Evolutionary conservation across 2,888 invertebrate species (phyloP), one percentile per base, ranked within the genome.

Genomic region (Volucella inanis): DNA sequence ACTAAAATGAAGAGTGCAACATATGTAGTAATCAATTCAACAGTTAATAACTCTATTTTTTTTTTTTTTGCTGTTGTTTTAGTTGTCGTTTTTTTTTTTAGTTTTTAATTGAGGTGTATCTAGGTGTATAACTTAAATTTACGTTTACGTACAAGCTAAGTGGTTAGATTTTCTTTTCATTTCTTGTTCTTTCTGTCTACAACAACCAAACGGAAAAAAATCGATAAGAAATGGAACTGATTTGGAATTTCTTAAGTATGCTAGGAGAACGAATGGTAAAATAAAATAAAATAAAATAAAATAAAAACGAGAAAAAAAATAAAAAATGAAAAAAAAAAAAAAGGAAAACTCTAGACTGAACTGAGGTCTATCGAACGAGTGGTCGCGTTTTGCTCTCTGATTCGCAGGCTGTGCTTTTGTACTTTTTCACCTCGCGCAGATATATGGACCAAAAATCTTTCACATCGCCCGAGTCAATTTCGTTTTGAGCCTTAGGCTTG

Each of bases 381-480:
- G 98, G 97, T 88, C 98, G 94, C 57, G 97, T 97, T 92, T 97
- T 98, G 87, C 96, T 94, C 90, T 98, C 98, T 89, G 97, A 97
- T 91, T 98, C 97, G 92, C 98, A 98, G 86, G 97, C 97, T 70
- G 97, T 96, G 91, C 97, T 97, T 90, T 97, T 96, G 91, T 98
- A 98, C 90, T 96, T 96, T 90, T 97, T 96, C 15, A 98, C 98
- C 94, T 98, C 98, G 83, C 96, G 96, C 95, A 98, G 95, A 90
- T 98, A 98, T 38, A 97, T 94, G 0, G 97, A 96, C 98, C 98
- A 98, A 12, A 98, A 97, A 92, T 98, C 98, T 90, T 96, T 96
- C 0, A 95, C 95, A 87, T 93, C 93, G 31, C 90, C 90, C 18
- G 65, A 67, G 47, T 89, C 90, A 12, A 89, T 88, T 18, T 94